Base-by-base conservation (phyloP, 2,113 vertebrate species). In the Poeciliopsis retropinna region DNA sequence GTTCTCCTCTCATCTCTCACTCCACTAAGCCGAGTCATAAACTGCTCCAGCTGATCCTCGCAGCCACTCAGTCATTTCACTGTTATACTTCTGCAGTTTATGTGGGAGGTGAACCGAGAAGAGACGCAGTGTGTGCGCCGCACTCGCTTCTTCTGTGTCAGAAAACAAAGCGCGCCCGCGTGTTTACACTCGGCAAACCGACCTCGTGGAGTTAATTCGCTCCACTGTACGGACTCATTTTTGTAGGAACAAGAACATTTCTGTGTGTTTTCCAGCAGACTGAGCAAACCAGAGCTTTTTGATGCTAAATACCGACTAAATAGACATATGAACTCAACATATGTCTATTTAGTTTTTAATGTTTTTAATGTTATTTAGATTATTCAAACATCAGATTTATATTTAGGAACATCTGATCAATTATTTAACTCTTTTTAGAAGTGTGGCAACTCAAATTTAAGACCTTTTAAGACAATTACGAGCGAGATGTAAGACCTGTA, bases 41-140 rank as follows among this genome's bases (percentile, higher is more conserved):
- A 67, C 68, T 57, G 71, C 67, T 69, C 3, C 75, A 72, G 85
- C 77, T 72, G 82, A 79, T 80, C 76, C 61, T 63, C 37, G 2
- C 70, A 69, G 76, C 64, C 66, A 44, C 64, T 79, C 79, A 68
- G 61, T 74, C 74, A 29, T 78, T 75, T 83, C 78, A 67, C 74
- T 67, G 79, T 63, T 78, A 34, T 8, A 67, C 27, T 41, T 51
- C 64, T 80, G 44, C 79, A 34, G 76, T n/a, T 57, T 62, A 66
- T 57, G 81, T 86, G 64, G 76, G 81, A 82, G 72, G 72, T 60
- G 22, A 64, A 3, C 57, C 1, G 62, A 51, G 66, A 69, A 60
- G 64, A 54, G 60, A 44, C 60, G 5, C 30, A 15, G 30, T 34
- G 72, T 65, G 72, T 73, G 74, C 44, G 70, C 61, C 17, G 30